These are phyloP conservation scores for Drosophila lini DNA, from an alignment of 1,140 invertebrate species.

Conservation along the genomic window DNA sequence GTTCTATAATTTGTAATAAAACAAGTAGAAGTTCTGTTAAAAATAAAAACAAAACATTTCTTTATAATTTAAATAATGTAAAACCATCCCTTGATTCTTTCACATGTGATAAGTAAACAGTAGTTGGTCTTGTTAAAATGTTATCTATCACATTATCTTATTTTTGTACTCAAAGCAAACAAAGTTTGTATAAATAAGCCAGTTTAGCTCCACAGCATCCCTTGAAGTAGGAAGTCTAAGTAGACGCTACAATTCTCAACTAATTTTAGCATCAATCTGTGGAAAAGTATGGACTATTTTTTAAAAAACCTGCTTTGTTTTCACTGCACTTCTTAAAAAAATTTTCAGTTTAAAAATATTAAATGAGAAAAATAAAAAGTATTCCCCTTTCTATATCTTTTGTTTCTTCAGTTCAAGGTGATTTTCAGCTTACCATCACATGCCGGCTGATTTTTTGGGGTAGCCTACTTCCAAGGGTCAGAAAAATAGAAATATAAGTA, in stretches of 20 bases:
- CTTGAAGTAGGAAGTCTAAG: neutral
- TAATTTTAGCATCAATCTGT: neutral
- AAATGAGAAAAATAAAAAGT: too few species aligned
- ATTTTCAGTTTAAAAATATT: neutral
- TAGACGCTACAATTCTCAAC: neutral
- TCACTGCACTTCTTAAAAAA: neutral
- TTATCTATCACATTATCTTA: neutral
- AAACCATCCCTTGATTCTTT: neutral
- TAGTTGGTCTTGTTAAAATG: neutral
- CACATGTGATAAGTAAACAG: neutral
- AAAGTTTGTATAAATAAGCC: neutral
- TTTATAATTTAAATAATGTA: neutral
- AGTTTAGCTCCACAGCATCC: neutral
- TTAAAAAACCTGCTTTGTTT: neutral
- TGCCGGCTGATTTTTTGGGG: neutral
- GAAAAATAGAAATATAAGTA: slow-evolving; percentile 5
- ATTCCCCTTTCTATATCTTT: neutral
- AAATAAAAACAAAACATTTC: neutral
- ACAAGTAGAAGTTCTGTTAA: neutral
- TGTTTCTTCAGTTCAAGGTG: neutral
- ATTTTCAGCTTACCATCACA: neutral
- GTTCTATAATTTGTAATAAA: neutral
- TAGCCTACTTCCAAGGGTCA: slow-evolving; percentile 1
- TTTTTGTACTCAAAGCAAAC: neutral
- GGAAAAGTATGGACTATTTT: neutral